Evolutionary conservation across 2,888 invertebrate genomes (phyloP), one percentile per base, ranked within the genome.

Genomic region (Poecilobothrus nobilitatus): DNA sequence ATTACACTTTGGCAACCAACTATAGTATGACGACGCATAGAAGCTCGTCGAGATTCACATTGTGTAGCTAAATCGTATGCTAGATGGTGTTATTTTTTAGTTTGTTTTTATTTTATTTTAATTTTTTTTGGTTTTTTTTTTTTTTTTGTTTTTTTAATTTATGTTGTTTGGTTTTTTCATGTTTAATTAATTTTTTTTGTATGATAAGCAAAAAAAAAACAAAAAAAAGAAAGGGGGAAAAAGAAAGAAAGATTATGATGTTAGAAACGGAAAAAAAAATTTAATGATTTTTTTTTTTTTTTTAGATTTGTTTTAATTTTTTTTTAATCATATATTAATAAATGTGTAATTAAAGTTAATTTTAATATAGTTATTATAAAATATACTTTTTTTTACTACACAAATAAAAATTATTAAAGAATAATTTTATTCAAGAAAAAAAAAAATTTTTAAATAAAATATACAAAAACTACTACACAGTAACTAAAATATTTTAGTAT

Each of bases 31-130:
- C 87, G 88, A 68, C 88, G 85, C 83, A 86, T 85, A 34, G 88
- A 88, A 65, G 86, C 88, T 68, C 89, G 85, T 69, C 90, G 84
- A 65, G 89, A 88, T 69, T 90, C 90, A 77, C 91, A 89, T 78
- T 91, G 91, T 65, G 91, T 91, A 71, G 92, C 92, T 80, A 93
- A 82, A 82, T 93, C 93, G 78, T 92, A 92, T 65, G 91, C 91
- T 88, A 82, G 2, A 6, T 53, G 53, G 53, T 53, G 53, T 53
- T 53, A 18, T 53, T 53, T 53, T 10, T 53, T 53, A 53, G 9
- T 53, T 53, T 41, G 41, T 53, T 53, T 53, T 53, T 18, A 15
- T 44, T 44, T 44, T 6, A 15, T 9, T 44, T 44, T 34, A 8
- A 34, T 7, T 44, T 44, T 44, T 15, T 15, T 12, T 6, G 15